Conservation (phyloP, 2,888 invertebrate genomes). For the Uloborus plumipes region DNA sequence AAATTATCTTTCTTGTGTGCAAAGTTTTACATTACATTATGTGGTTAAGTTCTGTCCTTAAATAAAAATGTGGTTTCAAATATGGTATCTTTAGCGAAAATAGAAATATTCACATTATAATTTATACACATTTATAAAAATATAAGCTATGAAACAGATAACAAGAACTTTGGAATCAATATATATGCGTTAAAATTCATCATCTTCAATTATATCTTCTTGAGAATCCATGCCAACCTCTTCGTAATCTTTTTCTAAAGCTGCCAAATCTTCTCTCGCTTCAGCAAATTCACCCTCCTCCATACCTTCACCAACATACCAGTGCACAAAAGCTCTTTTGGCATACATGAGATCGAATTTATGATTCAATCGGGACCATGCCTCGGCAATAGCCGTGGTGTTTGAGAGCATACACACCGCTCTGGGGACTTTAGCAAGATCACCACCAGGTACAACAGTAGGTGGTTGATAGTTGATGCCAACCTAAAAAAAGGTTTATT, state of each 20-base stretch:
- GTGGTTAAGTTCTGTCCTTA: no score
- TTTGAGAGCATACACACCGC: slow-evolving; percentile 90
- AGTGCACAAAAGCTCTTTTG: slow-evolving; percentile 96
- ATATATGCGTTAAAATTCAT: slow-evolving; percentile 21
- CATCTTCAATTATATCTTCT: slow-evolving; percentile 67
- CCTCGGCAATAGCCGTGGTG: slow-evolving; percentile 95
- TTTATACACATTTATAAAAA: no score
- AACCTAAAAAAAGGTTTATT: slow-evolving; percentile 49
- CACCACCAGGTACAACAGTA: slow-evolving; percentile 78
- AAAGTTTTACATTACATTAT: no score
- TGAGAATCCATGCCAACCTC: slow-evolving; percentile 69
- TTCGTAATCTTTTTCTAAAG: slow-evolving; percentile 72
- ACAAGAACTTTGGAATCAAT: no score
- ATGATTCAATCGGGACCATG: slow-evolving; percentile 95
- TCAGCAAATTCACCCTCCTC: slow-evolving; percentile 73
- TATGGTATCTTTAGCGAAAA: no score
- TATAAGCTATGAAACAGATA: no score
- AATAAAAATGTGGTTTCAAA: no score
- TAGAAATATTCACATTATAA: no score
- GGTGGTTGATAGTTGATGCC: slow-evolving; percentile 76
- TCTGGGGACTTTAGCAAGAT: slow-evolving; percentile 81
- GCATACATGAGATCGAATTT: slow-evolving; percentile 98
- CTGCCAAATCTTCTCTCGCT: slow-evolving; percentile 72
- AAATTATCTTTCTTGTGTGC: no score
- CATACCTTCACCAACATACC: slow-evolving; percentile 77